Base-by-base conservation (phyloP, 2,797 vertebrate species). In the Muraenolepis orangiensis region DNA sequence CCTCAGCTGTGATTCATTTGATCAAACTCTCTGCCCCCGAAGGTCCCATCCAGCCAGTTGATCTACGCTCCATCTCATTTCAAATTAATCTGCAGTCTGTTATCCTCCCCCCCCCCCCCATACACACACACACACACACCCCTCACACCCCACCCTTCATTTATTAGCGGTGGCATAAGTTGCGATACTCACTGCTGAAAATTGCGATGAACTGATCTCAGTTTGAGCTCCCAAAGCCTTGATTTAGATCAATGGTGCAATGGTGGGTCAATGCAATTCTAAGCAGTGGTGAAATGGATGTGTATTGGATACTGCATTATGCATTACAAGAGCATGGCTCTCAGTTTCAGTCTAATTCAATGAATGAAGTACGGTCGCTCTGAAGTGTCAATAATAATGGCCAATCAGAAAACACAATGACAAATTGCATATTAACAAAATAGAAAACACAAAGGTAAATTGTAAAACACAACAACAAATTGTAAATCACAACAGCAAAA, bases 321-420 rank as follows among this genome's bases (percentile, higher is more conserved):
- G 28, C 64, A 66, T 66, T 16, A 66, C 28, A 29, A 16, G 26
- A 14, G 29, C 23, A 57, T 13, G 14, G 13, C 23, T 30, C 26
- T 30, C 3, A 29, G 16, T 66, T 66, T 16, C 14, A 28, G 64
- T 30, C 64, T 66, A 66, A 66, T 66, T 28, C 23, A 66, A 29
- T 66, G 64, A 66, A 66, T 66, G 14, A 66, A 30, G 64, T 66
- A n/a, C n/a, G n/a, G n/a, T n/a, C n/a, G n/a, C n/a, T n/a, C n/a
- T n/a, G n/a, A n/a, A n/a, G n/a, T n/a, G n/a, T n/a, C n/a, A n/a
- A n/a, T n/a, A n/a, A n/a, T n/a, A n/a, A n/a, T n/a, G n/a, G n/a
- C n/a, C n/a, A n/a, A n/a, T n/a, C n/a, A n/a, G n/a, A n/a, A n/a
- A n/a, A n/a, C n/a, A n/a, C n/a, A n/a, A n/a, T n/a, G n/a, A n/a